Evolutionary conservation across 2,888 invertebrate species (phyloP), one percentile per base, ranked within the genome.

Genomic region (Antitype chi): DNA sequence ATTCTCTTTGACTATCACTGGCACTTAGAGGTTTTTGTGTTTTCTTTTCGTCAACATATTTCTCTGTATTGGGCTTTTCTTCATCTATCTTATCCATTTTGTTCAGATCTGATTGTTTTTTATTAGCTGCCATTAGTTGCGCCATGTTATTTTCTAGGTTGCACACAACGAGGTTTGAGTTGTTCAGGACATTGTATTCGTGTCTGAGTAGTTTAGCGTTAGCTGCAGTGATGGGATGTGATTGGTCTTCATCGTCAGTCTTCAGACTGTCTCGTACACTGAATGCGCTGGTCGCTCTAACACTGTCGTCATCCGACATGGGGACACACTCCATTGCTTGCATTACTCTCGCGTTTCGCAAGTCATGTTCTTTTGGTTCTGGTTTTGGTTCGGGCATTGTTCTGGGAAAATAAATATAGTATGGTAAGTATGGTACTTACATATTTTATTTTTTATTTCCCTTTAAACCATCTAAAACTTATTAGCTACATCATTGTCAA

Each of bases 111-210:
- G 87, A 87, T 76, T 94, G 94, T 89, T 95, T 96, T 84, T 94
- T 94, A 82, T 94, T 95, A 17, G 90, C 90, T 15, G 92, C 94
- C 92, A 96, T 93, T 2, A 97, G 89, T 85, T 96, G 96, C 0
- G 97, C 96, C 94, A 97, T 95, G 75, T 97, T 97, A 78, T 95
- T 96, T 89, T 97, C 96, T 59, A 97, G 90, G 86, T 97, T 96
- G 80, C 96, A 95, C 5, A 97, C 95, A 53, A 97, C 96, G 0
- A 97, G 91, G 84, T 97, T 97, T 0, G 96, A 96, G 83, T 97
- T 95, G 80, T 96, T 96, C 92, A 97, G 94, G 15, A 97, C 94
- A 82, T 96, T 95, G 82, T 95, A 97, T 85, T 97, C 97, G 74
- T 97, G 96, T 32, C 95, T 89, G 4, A 97, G 91, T 57, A 97